Base-by-base conservation (phyloP, 2,888 invertebrate genomes). In the Hyles lineata region DNA sequence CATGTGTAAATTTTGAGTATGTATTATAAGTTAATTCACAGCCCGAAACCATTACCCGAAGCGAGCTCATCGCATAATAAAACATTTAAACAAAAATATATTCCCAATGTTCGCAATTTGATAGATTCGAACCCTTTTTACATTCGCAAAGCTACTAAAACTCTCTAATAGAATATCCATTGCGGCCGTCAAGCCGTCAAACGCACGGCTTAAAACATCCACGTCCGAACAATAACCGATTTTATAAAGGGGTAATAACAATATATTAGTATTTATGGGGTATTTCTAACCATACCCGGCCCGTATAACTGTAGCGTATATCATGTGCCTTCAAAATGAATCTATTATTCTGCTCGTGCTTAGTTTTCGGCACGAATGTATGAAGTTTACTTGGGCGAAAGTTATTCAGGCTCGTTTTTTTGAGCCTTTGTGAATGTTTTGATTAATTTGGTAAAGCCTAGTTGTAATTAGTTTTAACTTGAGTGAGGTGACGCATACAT, bases 221-320 rank as follows among this genome's bases (percentile, higher is more conserved):
- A 71, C 74, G 75, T 75, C 63, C 75, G 62, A 61, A 74, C 77
- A 67, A 79, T 82, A 81, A 82, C 82, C 79, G 80, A 80, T 81
- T 83, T 82, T 82, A 83, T 83, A 81, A 75, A 79, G 43, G 70
- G 75, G 79, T 77, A 80, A 86, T 84, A 86, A 87, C 85, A 83
- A 84, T 85, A 83, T 81, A 80, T 86, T 83, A 83, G 77, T 82
- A 85, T 84, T 86, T 88, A 87, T 85, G 85, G 85, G 83, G 60
- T 77, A 83, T 84, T 85, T 83, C 83, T 82, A 82, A 82, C 80
- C 80, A 77, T 79, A 80, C 76, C 75, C 74, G 76, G 43, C 7
- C 43, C 43, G 67, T 21, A 43, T 43, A 43, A 35, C 19, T 63
- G 43, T 67, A 62, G 23, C 25, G 67, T 67, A 67, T 21, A 43